Base-by-base conservation (phyloP, 2,113 vertebrate genomes). In the Barbus barbus region DNA sequence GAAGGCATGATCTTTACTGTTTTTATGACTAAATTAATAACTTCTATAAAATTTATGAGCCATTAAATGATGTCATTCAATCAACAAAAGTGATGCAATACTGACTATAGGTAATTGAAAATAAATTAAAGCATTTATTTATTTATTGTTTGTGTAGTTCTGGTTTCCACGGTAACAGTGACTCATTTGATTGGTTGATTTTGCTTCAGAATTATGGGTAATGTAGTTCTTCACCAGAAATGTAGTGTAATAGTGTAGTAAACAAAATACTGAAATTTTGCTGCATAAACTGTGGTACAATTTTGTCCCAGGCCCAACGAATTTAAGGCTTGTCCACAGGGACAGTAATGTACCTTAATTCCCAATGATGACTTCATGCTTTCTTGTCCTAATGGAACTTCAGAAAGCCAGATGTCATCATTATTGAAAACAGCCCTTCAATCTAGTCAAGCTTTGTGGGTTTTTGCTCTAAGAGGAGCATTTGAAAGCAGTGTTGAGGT, bases 351-450 rank as follows among this genome's bases (percentile, higher is more conserved):
- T 48, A 31, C 71, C 2, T 22, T 5, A 11, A 8, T 38, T 16
- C 1, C 0, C 18, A 36, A 44, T 48, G 67, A 51, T 44, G 6
- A 8, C 38, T 4, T 51, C 46, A 46, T 77, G 84, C 44, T 73
- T 31, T 82, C 65, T 44, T 41, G 71, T 56, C 53, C 28, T 61
- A 73, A 13, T 63, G 61, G 61, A 41, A 72, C 36, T 65, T 51
- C 61, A 28, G 84, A 61, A 72, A 86, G 80, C 80, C 85, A 86
- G 85, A 86, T 83, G 73, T 71, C 38, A 80, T 38, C 9, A 5
- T 72, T 26, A 82, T 58, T 36, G 51, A 82, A 82, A 36, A 82
- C 80, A 75, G 61, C 75, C 63, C 74, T 72, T 78, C n/a, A 61
- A 78, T 63, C 36, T 61, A 20, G 36, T 41, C n/a, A 3, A 20